These are phyloP conservation scores for Mythimna lalbum DNA, from an alignment of 2,888 invertebrate species.

Conservation along the genomic window DNA sequence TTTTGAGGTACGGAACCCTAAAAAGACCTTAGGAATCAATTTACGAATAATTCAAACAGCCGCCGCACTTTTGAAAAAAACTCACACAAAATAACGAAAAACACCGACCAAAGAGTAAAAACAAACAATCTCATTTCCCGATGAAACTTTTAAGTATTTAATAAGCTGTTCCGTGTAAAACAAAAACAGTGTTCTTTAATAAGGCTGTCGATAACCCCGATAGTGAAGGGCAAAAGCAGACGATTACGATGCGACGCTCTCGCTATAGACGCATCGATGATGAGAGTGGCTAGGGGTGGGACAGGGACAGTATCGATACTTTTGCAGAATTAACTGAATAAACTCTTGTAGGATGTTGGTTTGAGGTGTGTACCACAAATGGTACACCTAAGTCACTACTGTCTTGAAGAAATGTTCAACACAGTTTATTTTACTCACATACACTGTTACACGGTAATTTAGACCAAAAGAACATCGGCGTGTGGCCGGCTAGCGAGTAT, in stretches of 20 bases:
- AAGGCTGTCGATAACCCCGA: conserved; percentile 60
- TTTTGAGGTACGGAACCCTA: too few relatives aligned
- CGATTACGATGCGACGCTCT: conserved; percentile 72
- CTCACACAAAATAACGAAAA: neutral
- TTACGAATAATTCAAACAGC: too few relatives aligned
- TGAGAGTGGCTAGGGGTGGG: conserved; percentile 63
- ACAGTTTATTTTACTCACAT: too few relatives aligned
- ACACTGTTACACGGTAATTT: too few relatives aligned
- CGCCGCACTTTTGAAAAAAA: too few relatives aligned
- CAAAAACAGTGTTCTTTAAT: conserved; percentile 52
- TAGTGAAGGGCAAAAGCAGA: conserved; percentile 65
- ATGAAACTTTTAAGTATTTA: conserved; percentile 47
- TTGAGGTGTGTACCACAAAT: too few relatives aligned
- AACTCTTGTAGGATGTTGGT: too few relatives aligned
- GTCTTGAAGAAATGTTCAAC: too few relatives aligned
- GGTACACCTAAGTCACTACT: too few relatives aligned
- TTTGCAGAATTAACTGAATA: neutral
- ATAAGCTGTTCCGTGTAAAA: conserved; percentile 51
- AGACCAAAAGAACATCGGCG: too few relatives aligned
- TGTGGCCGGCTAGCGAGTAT: too few relatives aligned
- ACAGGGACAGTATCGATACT: neutral
- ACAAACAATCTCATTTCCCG: conserved; percentile 22
- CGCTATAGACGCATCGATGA: conserved; percentile 65
- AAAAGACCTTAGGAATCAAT: too few relatives aligned
- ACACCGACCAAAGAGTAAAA: conserved; percentile 5